Percentiles rank a stretch among this genome's conserved stretches.
These are phyloP conservation scores for Lacerta bilineata DNA, from an alignment of 2,797 vertebrate genomes.

Conservation along the genomic window DNA sequence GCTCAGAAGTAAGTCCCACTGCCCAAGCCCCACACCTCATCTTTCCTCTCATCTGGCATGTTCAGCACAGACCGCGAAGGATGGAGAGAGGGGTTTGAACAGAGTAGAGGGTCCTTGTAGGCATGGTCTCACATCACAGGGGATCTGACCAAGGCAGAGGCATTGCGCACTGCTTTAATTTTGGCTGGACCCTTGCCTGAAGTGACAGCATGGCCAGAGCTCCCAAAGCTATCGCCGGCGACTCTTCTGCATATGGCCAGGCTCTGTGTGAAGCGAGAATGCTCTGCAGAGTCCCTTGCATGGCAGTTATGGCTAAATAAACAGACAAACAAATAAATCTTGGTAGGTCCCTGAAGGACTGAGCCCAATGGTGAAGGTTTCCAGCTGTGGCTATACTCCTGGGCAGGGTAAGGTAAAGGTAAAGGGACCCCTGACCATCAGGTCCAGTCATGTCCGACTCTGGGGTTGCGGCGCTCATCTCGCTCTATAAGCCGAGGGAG, in stretches of 20 bases:
- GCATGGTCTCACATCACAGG: background rate
- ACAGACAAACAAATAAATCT: background rate
- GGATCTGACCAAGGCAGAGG: background rate
- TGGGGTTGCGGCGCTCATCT: too few relatives aligned
- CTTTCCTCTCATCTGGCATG: background rate
- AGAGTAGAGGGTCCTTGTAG: background rate
- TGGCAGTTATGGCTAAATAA: background rate
- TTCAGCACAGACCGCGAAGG: background rate
- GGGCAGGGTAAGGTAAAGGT: too few relatives aligned
- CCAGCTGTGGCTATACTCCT: background rate
- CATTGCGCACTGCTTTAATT: background rate
- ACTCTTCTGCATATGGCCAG: background rate
- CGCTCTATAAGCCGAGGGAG: too few relatives aligned
- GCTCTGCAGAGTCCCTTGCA: background rate
- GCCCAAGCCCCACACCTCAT: background rate
- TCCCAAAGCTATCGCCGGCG: background rate
- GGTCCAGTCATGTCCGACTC: too few relatives aligned
- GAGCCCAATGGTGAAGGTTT: background rate
- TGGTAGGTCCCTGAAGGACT: background rate
- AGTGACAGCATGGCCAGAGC: background rate
- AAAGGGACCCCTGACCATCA: too few relatives aligned
- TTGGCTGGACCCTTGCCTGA: background rate
- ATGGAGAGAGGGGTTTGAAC: too few relatives aligned
- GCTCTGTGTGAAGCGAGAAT: background rate
- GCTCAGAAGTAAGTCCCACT: background rate